These are phyloP conservation scores for Acipenser transmontanus DNA, from an alignment of 2,797 vertebrate species.

Conservation along the genomic window DNA sequence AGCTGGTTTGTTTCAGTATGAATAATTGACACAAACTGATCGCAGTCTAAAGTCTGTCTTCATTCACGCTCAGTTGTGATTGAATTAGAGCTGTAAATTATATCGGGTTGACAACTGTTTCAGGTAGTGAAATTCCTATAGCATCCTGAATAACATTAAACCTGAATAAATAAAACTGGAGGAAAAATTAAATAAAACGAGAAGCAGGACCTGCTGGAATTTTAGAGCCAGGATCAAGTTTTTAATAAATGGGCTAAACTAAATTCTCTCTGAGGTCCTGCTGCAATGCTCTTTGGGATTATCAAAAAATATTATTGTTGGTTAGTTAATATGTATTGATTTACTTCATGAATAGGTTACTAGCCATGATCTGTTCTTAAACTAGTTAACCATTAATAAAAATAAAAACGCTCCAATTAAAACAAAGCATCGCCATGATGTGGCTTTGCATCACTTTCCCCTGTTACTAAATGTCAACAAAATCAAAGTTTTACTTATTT, in stretches of 20 bases:
- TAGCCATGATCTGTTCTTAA: too few relatives aligned
- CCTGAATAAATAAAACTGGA: slow-evolving; percentile 2
- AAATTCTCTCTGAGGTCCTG: slow-evolving; percentile 28
- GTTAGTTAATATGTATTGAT: too few relatives aligned
- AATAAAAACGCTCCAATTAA: too few relatives aligned
- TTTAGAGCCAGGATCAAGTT: slow-evolving; percentile 27
- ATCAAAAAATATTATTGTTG: slow-evolving; percentile 16
- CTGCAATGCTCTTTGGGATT: slow-evolving; percentile 19
- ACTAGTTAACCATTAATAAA: too few relatives aligned
- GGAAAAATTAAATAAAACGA: too few relatives aligned
- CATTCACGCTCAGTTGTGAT: slow-evolving; percentile 44
- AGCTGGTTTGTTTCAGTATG: slow-evolving; percentile 34
- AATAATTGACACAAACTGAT: slow-evolving; percentile 52
- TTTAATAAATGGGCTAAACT: slow-evolving; percentile 24
- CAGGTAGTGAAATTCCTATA: too few relatives aligned
- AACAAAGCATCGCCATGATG: too few relatives aligned
- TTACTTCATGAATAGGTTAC: too few relatives aligned
- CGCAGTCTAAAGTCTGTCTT: slow-evolving; percentile 37
- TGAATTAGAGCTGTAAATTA: slow-evolving; percentile 39
- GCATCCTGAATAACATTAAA: too few relatives aligned
- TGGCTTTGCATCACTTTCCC: too few relatives aligned
- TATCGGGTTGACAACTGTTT: slow-evolving; percentile 30
- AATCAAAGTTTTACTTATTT: too few relatives aligned
- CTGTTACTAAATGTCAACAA: too few relatives aligned
- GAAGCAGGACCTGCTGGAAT: slow-evolving; percentile 28